phyloP scores from a whole-genome alignment of 2,888 invertebrate genomes.

The Theristus sp. region DNA sequence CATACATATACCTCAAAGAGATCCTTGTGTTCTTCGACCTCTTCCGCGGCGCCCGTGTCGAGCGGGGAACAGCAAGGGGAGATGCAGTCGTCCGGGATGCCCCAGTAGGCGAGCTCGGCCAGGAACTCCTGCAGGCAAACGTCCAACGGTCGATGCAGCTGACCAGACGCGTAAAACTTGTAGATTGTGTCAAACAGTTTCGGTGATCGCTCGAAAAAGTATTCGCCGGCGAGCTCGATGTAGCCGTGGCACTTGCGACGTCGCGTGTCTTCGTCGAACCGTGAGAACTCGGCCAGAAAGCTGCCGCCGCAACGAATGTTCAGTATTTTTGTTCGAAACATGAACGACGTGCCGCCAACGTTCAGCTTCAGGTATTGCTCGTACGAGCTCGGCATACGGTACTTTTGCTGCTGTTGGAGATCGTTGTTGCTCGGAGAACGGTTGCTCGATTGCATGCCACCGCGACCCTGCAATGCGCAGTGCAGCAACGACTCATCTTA shows the following conservation, averaged over 20 bases:
- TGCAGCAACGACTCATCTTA: too few species aligned
- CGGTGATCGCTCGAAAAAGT: constrained; percentile 24
- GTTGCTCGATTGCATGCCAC: too few species aligned
- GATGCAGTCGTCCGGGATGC: constrained; percentile 16
- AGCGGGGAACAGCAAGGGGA: constrained; percentile 19
- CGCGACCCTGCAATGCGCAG: too few species aligned
- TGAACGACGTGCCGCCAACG: constrained; percentile 15
- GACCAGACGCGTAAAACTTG: constrained; percentile 21
- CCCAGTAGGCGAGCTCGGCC: constrained; percentile 19
- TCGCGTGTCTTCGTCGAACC: background rate
- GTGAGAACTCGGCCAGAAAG: background rate
- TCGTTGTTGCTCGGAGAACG: background rate
- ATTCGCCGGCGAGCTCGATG: constrained; percentile 18
- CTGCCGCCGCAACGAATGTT: background rate
- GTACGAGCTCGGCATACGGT: background rate
- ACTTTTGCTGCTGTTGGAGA: too few species aligned
- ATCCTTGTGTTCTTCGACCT: background rate
- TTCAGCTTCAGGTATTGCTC: constrained; percentile 12
- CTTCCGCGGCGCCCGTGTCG: constrained; percentile 4
- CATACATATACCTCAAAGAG: background rate
- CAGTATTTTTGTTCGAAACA: background rate
- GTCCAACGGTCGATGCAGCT: constrained; percentile 10
- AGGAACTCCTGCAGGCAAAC: background rate
- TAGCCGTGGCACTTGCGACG: constrained; percentile 1
- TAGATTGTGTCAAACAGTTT: constrained; percentile 20